phyloP scores from a whole-genome alignment of 2,113 vertebrate genomes.

The Cercopithecus mona region DNA sequence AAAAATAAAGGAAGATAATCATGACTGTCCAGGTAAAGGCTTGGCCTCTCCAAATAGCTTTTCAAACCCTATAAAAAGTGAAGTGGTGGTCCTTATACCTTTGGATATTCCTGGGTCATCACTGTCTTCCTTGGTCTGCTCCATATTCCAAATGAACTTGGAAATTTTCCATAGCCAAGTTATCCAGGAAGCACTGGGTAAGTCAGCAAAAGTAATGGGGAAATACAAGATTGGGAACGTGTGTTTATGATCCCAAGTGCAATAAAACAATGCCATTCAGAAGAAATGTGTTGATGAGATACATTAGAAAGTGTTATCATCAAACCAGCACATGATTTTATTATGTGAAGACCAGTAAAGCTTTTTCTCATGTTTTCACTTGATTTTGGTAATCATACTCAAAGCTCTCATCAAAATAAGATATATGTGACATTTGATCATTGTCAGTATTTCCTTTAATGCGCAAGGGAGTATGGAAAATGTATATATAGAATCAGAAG shows the following conservation, averaged over 20 bases:
- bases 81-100: not conserved
- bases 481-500: not conserved
- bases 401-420: constrained; percentile 35
- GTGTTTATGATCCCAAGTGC: not conserved
- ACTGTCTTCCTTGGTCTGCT: not conserved
- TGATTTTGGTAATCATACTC: not conserved
- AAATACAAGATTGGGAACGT: not conserved
- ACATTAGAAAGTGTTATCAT: not conserved
- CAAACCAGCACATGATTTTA: not conserved
- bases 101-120: not conserved
- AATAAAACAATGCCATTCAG: not conserved
- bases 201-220: not conserved
- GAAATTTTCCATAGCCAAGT: not conserved
- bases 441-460: not conserved
- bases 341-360: not conserved
- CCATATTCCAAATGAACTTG: not conserved
- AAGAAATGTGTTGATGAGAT: not conserved
- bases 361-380: not conserved
- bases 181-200: not conserved
- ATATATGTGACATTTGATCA: not conserved
- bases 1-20: not conserved
- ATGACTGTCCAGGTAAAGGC: not conserved
- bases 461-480: not conserved
- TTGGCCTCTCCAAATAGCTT: not conserved
- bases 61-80: not conserved